Conservation (phyloP, 2,113 vertebrate genomes). For the Amazona vittata region DNA sequence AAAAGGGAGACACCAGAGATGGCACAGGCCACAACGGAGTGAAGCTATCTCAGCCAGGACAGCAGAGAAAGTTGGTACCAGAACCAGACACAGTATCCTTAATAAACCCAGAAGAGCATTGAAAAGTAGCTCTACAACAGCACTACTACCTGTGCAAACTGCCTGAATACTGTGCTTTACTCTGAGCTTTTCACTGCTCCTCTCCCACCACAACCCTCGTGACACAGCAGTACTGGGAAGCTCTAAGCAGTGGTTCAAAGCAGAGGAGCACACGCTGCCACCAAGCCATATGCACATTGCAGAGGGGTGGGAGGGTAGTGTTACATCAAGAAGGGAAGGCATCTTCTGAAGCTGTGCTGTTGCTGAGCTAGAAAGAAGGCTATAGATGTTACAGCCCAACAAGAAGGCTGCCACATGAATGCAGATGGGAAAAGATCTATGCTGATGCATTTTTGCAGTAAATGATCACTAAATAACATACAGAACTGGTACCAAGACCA, state of each 20-base stretch:
- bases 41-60: neutral
- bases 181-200: neutral
- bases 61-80: neutral
- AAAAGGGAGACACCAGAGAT: neutral
- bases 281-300: neutral
- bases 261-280: neutral
- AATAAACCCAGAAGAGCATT: neutral
- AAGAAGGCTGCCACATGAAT: neutral
- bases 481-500: neutral
- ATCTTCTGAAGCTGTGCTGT: neutral
- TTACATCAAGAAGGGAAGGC: neutral
- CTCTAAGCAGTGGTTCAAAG: neutral
- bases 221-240: neutral
- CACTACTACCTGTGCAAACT: neutral
- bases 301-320: fast-evolving
- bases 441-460: neutral
- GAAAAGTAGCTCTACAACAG: neutral
- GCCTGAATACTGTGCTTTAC: neutral
- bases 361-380: neutral
- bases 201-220: neutral
- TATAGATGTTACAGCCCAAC: neutral
- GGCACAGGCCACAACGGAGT: neutral
- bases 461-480: neutral
- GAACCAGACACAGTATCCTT: neutral
- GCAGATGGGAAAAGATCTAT: neutral